Base-by-base conservation (phyloP, 2,113 vertebrate species). In the Cnemophilus loriae region DNA sequence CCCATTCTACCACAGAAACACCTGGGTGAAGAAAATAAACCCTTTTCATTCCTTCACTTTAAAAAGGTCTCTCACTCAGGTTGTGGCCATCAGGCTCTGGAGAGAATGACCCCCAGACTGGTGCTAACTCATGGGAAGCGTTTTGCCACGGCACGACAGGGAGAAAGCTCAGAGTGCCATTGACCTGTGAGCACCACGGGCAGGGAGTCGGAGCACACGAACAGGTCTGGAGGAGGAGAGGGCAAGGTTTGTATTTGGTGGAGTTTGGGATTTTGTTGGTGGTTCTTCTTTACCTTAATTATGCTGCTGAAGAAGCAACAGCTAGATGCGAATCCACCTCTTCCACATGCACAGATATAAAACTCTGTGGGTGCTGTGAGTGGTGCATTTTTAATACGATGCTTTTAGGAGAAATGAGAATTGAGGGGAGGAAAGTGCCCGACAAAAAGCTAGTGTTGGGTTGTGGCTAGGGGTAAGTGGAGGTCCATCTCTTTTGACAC, bases 81-180 rank as follows among this genome's bases (percentile, higher is more conserved):
- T 1, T 69, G 37, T n/a, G 21, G 24, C 13, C 22, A 39, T 41
- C 10, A 33, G 12, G 32, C 39, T 57, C 27, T 52, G 60, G 8
- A 16, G 61, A 33, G 21, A 30, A 19, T 22, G 21, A 27, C 9
- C 35, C 52, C 37, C 22, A 22, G 15, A 13, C 10, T 0, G 2
- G 28, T 47, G 41, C 20, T 61, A 13, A 13, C 3, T 53, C 5
- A 3, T 3, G 46, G 55, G 35, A 32, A 42, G 16, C 0, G 0
- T 57, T 87, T 32, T 46, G 28, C 17, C 17, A 10, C 0, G 1
- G 37, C 9, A 1, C 6, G 27, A 13, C 5, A 19, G 49, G 23
- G 16, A 61, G 35, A 46, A 56, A 22, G 33, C 21, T 12, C 10
- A 15, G 53, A 30, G 24, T 18, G 24, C 11, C 52, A 10, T 30